A percentile compares a stretch with the other conserved stretches of the same genome.
Evolutionary conservation across 2,797 vertebrate genomes (phyloP).

Genomic region (Argyrosomus regius): DNA sequence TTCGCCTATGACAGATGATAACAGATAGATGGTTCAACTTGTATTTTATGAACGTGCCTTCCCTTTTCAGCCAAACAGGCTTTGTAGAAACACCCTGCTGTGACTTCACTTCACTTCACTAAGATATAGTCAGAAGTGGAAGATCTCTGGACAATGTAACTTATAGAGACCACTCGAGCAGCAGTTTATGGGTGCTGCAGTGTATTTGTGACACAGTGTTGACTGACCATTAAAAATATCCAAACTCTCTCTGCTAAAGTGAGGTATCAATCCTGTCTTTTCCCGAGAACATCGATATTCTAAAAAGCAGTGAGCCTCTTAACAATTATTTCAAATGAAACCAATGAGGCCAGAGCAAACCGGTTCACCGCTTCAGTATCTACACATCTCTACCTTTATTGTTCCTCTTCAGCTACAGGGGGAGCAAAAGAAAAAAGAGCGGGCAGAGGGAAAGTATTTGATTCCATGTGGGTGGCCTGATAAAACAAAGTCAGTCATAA

Average conservation of each 20-base stretch:
- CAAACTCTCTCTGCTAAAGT: background rate
- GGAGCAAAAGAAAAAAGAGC: constrained; percentile 30
- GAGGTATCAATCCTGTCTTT: background rate
- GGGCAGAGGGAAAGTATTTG: constrained; percentile 50
- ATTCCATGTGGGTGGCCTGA: constrained; percentile 76
- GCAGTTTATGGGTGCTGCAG: background rate
- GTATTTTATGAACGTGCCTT: no score
- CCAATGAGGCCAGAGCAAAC: background rate
- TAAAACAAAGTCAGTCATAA: constrained; percentile 75
- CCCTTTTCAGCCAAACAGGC: no score
- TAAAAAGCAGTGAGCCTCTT: background rate
- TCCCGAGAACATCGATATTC: background rate
- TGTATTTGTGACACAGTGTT: background rate
- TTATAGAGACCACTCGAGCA: background rate
- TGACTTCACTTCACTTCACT: background rate
- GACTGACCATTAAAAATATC: no score
- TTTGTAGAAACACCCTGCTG: background rate
- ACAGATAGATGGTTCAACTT: no score
- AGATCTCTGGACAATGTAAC: background rate
- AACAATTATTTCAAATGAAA: background rate
- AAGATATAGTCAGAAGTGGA: background rate
- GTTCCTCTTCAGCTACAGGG: constrained; percentile 6
- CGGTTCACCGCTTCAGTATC: background rate
- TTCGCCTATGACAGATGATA: no score
- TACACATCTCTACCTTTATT: constrained; percentile 12